These are phyloP conservation scores for Watsonalla binaria DNA, from an alignment of 2,888 invertebrate genomes.

Conservation along the genomic window DNA sequence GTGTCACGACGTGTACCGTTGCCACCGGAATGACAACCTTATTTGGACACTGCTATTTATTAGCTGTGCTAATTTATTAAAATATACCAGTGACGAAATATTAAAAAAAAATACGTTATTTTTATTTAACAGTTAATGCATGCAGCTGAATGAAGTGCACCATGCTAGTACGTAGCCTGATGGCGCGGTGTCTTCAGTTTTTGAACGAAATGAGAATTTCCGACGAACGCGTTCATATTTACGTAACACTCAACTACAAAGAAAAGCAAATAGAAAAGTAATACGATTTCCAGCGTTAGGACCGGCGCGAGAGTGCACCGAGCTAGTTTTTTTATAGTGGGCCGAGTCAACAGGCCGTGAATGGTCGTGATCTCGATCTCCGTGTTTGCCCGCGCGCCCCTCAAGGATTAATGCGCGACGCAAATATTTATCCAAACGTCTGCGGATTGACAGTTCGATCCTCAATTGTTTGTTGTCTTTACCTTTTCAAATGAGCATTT, in stretches of 20 bases:
- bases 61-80: constrained; percentile 17
- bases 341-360: constrained; percentile 65
- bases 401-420: constrained; percentile 75
- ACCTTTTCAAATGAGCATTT: constrained; percentile 76
- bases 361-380: constrained; percentile 56
- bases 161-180: constrained; percentile 18
- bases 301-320: constrained; percentile 51
- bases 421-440: constrained; percentile 77
- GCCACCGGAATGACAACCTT: constrained; percentile 14
- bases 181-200: constrained; percentile 44
- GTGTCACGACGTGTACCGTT: constrained; percentile 20
- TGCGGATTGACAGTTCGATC: constrained; percentile 77
- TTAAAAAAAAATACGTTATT: neutral
- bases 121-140: neutral
- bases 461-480: constrained; percentile 77
- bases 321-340: constrained; percentile 47
- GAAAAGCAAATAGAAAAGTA: constrained; percentile 75
- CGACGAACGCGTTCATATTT: constrained; percentile 71
- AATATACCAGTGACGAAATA: constrained; percentile 3
- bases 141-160: constrained; percentile 5
- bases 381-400: constrained; percentile 59
- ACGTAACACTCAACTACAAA: constrained; percentile 77
- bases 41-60: constrained; percentile 22
- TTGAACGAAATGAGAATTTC: constrained; percentile 69
- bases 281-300: constrained; percentile 67